Percentiles rank a stretch among this genome's conserved stretches.
These are phyloP conservation scores for Taeniopygia guttata DNA, from an alignment of 2,797 vertebrate species.

Conservation along the genomic window DNA sequence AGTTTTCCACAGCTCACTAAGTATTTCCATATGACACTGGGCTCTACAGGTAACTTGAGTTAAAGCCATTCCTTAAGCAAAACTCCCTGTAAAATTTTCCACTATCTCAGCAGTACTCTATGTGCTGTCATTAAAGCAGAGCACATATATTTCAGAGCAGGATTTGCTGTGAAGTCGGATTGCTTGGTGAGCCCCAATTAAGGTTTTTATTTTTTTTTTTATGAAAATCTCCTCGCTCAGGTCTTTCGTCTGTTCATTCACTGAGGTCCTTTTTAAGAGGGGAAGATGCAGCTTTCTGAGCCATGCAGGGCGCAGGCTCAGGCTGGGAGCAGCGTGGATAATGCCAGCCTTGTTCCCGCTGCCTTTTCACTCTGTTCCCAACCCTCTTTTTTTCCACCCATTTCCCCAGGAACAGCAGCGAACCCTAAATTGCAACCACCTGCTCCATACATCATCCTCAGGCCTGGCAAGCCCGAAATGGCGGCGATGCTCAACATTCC, in stretches of 20 bases:
- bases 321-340: slow-evolving; percentile 14
- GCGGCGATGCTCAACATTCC: background rate
- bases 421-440: slow-evolving; percentile 60
- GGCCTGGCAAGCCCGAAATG: background rate
- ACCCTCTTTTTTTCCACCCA: slow-evolving; percentile 44
- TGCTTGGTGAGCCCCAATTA: slow-evolving; percentile 53
- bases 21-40: slow-evolving; percentile 75
- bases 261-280: slow-evolving; percentile 43
- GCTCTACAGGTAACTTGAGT: slow-evolving; percentile 79
- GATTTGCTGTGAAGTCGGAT: slow-evolving; percentile 62
- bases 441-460: slow-evolving; percentile 31
- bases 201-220: background rate
- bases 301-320: background rate
- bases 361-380: slow-evolving; percentile 60
- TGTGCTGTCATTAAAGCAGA: slow-evolving; percentile 70
- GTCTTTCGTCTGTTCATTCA: slow-evolving; percentile 59
- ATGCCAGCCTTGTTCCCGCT: slow-evolving; percentile 64
- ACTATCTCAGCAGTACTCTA: slow-evolving; percentile 76
- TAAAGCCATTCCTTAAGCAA: slow-evolving; percentile 72
- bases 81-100: slow-evolving; percentile 74
- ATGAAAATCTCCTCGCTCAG: slow-evolving; percentile 14
- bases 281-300: slow-evolving; percentile 36
- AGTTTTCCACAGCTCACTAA: slow-evolving; percentile 78
- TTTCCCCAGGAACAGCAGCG: slow-evolving; percentile 41
- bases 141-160: slow-evolving; percentile 59